phyloP scores from a whole-genome alignment of 2,888 invertebrate genomes.

The Cephus nigrinus region DNA sequence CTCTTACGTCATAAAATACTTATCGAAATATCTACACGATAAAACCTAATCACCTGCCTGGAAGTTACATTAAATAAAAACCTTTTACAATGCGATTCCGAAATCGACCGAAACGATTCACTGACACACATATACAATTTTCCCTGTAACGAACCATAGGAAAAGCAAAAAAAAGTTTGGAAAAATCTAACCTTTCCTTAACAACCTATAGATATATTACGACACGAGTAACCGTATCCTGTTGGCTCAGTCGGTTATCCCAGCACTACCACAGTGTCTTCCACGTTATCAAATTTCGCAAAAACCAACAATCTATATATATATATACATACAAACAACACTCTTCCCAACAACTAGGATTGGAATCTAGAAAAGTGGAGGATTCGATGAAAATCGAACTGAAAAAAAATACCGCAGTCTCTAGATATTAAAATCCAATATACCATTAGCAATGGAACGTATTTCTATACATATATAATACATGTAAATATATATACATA shows the following conservation, averaged over 20 bases:
- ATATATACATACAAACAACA: no score
- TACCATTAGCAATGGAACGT: background rate
- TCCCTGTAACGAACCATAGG: background rate
- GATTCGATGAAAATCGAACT: background rate
- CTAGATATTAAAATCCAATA: background rate
- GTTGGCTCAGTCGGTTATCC: background rate
- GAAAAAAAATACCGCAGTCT: background rate
- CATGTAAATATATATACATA: no score
- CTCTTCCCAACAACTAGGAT: background rate
- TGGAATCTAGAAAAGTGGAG: background rate
- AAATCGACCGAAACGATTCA: background rate
- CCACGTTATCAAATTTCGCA: background rate
- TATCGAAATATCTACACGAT: background rate
- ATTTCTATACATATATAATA: no score
- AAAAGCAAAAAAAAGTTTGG: background rate
- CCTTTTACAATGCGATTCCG: background rate
- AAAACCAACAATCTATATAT: background rate
- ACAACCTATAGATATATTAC: background rate
- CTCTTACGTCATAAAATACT: background rate
- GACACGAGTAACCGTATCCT: background rate
- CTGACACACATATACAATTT: background rate
- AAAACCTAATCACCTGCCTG: background rate
- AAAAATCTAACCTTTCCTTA: background rate
- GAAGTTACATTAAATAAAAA: background rate
- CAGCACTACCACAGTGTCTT: background rate